A percentile compares a stretch with the other conserved stretches of the same genome.
These are phyloP conservation scores for Crematogaster levior DNA, from an alignment of 2,888 invertebrate species.

Conservation along the genomic window DNA sequence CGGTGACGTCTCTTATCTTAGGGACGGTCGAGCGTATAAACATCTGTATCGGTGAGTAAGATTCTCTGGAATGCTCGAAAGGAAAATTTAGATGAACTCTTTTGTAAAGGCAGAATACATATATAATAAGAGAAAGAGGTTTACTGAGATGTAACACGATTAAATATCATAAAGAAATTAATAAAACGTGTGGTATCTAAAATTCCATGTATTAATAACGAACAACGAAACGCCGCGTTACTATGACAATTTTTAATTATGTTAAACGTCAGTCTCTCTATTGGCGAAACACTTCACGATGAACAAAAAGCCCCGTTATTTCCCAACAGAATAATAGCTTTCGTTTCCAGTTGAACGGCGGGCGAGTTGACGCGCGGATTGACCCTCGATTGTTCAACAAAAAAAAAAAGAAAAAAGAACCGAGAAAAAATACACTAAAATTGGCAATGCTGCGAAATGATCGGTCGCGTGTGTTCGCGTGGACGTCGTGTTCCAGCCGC, in stretches of 20 bases:
- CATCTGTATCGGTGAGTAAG: too few relatives aligned
- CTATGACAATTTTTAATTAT: constrained; percentile 34
- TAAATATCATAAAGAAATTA: not conserved
- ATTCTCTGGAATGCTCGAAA: too few relatives aligned
- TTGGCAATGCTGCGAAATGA: constrained; percentile 61
- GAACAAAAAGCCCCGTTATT: constrained; percentile 51
- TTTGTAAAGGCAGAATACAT: too few relatives aligned
- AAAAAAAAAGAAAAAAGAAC: constrained; percentile 12
- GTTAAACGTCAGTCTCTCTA: constrained; percentile 49
- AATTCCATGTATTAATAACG: not conserved
- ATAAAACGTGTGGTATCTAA: not conserved
- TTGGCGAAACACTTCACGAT: constrained; percentile 35
- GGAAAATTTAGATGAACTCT: too few relatives aligned
- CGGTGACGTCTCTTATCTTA: too few relatives aligned
- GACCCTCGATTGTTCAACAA: constrained; percentile 45
- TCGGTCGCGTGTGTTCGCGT: constrained; percentile 47
- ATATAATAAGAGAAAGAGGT: too few relatives aligned
- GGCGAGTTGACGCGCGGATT: constrained; percentile 52
- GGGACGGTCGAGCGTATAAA: too few relatives aligned
- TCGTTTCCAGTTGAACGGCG: constrained; percentile 52
- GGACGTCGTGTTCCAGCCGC: constrained; percentile 54
- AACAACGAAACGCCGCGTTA: not conserved
- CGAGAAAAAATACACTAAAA: constrained; percentile 53
- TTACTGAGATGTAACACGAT: too few relatives aligned
- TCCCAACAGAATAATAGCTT: constrained; percentile 52